Conservation (phyloP, 1,140 invertebrate genomes). For the Drosophila kikkawai region DNA sequence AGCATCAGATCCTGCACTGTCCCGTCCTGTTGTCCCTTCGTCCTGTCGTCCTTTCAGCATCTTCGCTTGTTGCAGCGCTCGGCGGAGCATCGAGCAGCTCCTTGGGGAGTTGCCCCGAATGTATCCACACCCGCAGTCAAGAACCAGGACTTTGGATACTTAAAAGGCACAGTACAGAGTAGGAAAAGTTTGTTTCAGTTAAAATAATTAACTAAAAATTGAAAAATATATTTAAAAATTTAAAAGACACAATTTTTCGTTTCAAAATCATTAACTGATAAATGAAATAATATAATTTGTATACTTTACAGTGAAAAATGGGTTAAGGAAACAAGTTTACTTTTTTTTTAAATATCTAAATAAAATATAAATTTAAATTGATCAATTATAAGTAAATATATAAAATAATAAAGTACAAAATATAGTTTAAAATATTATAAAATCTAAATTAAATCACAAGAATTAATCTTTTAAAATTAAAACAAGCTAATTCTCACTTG, state of each 20-base stretch:
- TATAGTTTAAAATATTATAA: too few species aligned
- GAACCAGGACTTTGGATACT: slow-evolving; percentile 6
- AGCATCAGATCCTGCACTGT: slow-evolving; percentile 16
- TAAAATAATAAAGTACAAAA: too few species aligned
- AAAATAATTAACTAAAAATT: neutral
- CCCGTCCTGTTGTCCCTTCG: slow-evolving; percentile 2
- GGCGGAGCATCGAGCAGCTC: slow-evolving; percentile 23
- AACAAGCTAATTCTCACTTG: too few species aligned
- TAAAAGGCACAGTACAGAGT: slow-evolving; percentile 4
- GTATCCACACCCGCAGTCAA: slow-evolving; percentile 7
- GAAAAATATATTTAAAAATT: too few species aligned
- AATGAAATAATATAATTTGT: too few species aligned
- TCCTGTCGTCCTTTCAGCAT: slow-evolving; percentile 46
- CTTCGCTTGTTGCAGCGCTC: slow-evolving; percentile 67
- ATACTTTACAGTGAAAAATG: neutral
- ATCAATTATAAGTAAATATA: too few species aligned
- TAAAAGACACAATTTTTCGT: too few species aligned
- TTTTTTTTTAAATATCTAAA: too few species aligned
- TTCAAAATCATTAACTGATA: too few species aligned
- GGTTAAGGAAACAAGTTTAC: neutral
- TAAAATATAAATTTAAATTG: too few species aligned
- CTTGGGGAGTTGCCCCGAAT: slow-evolving; percentile 33
- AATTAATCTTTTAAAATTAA: too few species aligned
- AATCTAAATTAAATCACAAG: too few species aligned
- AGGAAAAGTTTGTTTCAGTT: neutral